Percentiles rank a stretch among this genome's conserved stretches.
These are phyloP conservation scores for Poeciliopsis paucimaculata DNA, from an alignment of 2,797 vertebrate genomes.

Conservation along the genomic window DNA sequence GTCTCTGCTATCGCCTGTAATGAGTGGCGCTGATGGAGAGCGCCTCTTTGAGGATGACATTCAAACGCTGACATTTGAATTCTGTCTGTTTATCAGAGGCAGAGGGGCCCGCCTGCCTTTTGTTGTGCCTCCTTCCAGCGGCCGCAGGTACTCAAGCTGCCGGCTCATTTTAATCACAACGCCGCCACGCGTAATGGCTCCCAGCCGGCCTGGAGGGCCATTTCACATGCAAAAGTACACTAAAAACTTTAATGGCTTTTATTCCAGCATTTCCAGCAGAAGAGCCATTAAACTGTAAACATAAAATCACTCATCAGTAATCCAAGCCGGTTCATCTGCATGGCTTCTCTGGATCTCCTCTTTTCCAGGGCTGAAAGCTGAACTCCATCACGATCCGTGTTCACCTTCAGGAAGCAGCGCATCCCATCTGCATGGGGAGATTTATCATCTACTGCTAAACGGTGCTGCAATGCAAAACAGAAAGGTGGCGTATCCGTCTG, in stretches of 20 bases:
- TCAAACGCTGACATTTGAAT: conserved; percentile 99
- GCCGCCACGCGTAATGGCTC: conserved; percentile 49
- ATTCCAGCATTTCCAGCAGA: conserved; percentile 69
- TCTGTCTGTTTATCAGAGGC: conserved; percentile 91
- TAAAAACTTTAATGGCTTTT: conserved; percentile 76
- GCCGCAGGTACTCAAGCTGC: conserved; percentile 69
- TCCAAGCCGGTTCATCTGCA: conserved; percentile 68
- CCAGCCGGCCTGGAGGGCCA: conserved; percentile 66
- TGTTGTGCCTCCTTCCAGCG: conserved; percentile 75
- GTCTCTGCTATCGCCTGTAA: conserved; percentile 85
- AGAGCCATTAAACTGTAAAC: conserved; percentile 77
- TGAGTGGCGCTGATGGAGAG: conserved; percentile 95
- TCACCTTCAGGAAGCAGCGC: conserved; percentile 83
- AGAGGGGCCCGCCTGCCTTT: conserved; percentile 75
- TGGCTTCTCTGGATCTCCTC: conserved; percentile 26
- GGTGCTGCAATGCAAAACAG: conserved; percentile 78
- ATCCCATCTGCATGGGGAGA: conserved; percentile 81
- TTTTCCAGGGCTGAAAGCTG: conserved; percentile 50
- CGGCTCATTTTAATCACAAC: conserved; percentile 59
- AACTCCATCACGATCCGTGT: conserved; percentile 72
- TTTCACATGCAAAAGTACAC: conserved; percentile 68
- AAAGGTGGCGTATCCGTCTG: conserved; percentile 72
- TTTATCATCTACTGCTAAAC: conserved; percentile 83
- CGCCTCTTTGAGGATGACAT: conserved; percentile 98
- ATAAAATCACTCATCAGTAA: conserved; percentile 77